A percentile compares a stretch with the other conserved stretches of the same genome.
phyloP scores from a whole-genome alignment of 2,888 invertebrate species.

The Temnothorax rugatulus region DNA sequence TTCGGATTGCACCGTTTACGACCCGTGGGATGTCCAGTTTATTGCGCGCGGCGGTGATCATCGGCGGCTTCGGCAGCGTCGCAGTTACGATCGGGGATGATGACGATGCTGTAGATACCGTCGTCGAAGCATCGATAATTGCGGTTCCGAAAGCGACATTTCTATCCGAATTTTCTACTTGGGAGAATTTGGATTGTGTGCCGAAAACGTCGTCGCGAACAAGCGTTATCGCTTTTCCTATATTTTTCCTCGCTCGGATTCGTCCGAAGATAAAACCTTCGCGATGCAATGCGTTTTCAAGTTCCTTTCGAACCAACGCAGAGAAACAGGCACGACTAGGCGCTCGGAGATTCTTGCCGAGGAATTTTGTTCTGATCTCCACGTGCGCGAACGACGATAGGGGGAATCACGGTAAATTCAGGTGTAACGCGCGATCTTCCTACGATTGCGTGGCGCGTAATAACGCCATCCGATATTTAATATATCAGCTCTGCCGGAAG shows the following conservation, averaged over 20 bases:
- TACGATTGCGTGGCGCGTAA: neutral
- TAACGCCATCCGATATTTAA: constrained; percentile 7
- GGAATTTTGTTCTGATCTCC: neutral
- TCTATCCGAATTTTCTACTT: neutral
- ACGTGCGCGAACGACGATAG: neutral
- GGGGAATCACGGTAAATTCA: neutral
- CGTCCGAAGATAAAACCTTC: neutral
- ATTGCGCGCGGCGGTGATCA: constrained; percentile 49
- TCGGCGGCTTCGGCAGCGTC: constrained; percentile 17
- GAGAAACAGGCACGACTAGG: neutral
- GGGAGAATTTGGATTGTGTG: neutral
- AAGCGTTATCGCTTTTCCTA: neutral
- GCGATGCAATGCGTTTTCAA: neutral
- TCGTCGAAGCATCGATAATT: neutral
- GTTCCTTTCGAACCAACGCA: neutral
- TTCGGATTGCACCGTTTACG: constrained; percentile 57
- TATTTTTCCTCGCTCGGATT: neutral
- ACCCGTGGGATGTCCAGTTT: constrained; percentile 56
- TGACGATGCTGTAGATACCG: constrained; percentile 1
- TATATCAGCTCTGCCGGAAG: constrained; percentile 19
- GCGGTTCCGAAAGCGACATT: neutral
- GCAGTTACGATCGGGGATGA: constrained; percentile 23
- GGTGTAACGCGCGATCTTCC: neutral
- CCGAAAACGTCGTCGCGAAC: neutral
- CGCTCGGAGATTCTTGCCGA: neutral